Evolutionary conservation across 2,113 vertebrate species (phyloP).

Genomic region (Brachionichthys hirsutus): DNA sequence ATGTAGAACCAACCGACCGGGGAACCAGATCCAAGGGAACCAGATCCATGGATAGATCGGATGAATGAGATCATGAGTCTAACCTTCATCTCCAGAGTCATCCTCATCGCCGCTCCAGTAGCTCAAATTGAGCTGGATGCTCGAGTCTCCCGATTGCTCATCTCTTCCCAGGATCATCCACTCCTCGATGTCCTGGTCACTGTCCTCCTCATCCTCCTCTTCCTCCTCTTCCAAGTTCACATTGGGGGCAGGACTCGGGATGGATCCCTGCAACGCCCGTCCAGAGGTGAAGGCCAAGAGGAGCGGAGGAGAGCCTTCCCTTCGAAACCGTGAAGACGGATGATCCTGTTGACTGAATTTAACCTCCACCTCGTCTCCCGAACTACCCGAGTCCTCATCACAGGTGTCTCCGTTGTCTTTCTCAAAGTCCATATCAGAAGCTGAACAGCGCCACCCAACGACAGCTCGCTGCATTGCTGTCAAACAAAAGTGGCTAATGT

Average conservation of each 20-base stretch:
- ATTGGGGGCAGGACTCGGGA: conserved; percentile 4
- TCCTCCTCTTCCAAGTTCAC: neutral
- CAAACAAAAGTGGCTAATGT: neutral
- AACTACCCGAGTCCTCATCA: conserved; percentile 5
- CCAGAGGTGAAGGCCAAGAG: conserved; percentile 49
- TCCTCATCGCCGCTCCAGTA: conserved; percentile 48
- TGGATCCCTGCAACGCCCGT: neutral
- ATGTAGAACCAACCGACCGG: no score
- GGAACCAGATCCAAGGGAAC: no score
- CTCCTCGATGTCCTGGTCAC: conserved; percentile 52
- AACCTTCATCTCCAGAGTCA: conserved; percentile 46
- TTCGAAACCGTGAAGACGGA: neutral
- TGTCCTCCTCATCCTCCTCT: conserved; percentile 31
- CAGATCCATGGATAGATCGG: no score
- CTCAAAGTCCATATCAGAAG: conserved; percentile 1
- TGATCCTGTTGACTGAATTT: neutral
- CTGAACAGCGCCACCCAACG: conserved; percentile 27
- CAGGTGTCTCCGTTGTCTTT: neutral
- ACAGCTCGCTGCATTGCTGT: neutral
- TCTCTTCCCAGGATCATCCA: conserved; percentile 72
- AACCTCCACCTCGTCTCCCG: conserved; percentile 28
- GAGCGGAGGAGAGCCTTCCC: conserved; percentile 45
- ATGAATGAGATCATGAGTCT: conserved; percentile 4
- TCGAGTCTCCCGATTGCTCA: conserved; percentile 53
- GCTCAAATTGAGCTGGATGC: conserved; percentile 65